Evolutionary conservation across 1,140 invertebrate genomes (phyloP), one percentile per base, ranked within the genome.

Genomic region (Drosophila tropicalis): DNA sequence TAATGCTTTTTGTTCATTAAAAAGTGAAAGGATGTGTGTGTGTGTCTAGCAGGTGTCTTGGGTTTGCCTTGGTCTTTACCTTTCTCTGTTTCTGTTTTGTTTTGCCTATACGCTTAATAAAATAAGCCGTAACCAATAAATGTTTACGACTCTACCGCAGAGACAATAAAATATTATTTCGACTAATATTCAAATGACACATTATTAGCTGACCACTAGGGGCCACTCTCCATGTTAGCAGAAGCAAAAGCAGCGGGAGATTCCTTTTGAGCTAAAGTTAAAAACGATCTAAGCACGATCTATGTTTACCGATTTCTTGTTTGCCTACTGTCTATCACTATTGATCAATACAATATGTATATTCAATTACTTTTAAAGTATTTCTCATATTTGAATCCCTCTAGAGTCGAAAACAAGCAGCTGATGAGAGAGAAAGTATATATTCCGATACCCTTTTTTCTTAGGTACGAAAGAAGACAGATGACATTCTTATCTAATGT

Each of bases 51-150:
- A 51, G 19, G 44, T 51, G 44, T 9, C n/a, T 7, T 47, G 44
- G 15, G 4, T 2, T 6, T 19, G 44, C 15, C 17, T n/a, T 41
- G 3, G 4, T 5, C 12, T n/a, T n/a, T 15, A 4, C n/a, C 13
- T 44, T 22, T 66, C 66, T 58, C 29, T 6, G 29, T 58, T 77
- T 87, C 78, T 78, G 67, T 86, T 76, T 76, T 83, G 67, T 69
- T 72, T 54, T 44, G 51, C 67, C 47, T 72, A 66, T 51, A 19
- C 17, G 44, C 15, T 13, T 15, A 47, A 15, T 29, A 70, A 70
- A 85, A 85, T 81, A 78, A 85, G 82, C 76, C 82, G 83, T 86
- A 87, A 87, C 75, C 72, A 82, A 86, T 87, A 82, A 86, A 86
- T 86, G 75, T 86, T 86, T 86, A 86, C 76, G 71, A 81, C 82